These are phyloP conservation scores for Thelaira solivaga DNA, from an alignment of 2,888 invertebrate species.

Conservation along the genomic window DNA sequence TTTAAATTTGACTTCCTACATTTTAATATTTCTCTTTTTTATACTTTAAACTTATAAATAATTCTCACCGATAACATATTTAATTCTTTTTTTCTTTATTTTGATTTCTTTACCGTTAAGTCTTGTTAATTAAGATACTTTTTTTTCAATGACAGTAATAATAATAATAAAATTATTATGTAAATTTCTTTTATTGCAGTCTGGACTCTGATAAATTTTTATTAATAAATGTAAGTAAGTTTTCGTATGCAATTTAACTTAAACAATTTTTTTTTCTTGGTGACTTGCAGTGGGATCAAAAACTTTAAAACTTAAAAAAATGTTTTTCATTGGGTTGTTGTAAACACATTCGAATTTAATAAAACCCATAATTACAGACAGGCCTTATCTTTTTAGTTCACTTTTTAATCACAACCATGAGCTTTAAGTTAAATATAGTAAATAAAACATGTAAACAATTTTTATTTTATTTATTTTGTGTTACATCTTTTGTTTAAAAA, in stretches of 20 bases:
- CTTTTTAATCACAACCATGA: too few relatives aligned
- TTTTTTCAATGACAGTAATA: conserved; percentile 5
- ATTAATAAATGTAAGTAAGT: conserved; percentile 94
- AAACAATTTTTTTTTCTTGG: not conserved
- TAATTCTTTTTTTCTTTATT: not conserved
- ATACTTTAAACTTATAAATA: not conserved
- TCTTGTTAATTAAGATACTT: not conserved
- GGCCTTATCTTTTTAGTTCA: too few relatives aligned
- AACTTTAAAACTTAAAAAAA: too few relatives aligned
- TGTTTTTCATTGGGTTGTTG: too few relatives aligned
- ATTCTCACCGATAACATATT: not conserved
- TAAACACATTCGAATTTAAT: too few relatives aligned
- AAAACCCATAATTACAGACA: too few relatives aligned
- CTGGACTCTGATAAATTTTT: conserved; percentile 89
- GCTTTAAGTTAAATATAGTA: too few relatives aligned
- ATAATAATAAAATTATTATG: too few relatives aligned
- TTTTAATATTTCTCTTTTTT: not conserved
- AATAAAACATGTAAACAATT: too few relatives aligned
- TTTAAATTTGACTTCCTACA: conserved; percentile 31
- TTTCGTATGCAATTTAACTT: conserved; percentile 52
- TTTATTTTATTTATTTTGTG: too few relatives aligned
- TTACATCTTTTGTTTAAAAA: too few relatives aligned
- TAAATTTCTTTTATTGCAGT: conserved; percentile 78
- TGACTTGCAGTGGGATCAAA: not conserved
- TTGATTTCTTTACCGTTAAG: conserved; percentile 33